Conservation (phyloP, 2,797 vertebrate genomes). For the Helarctos malayanus region DNA sequence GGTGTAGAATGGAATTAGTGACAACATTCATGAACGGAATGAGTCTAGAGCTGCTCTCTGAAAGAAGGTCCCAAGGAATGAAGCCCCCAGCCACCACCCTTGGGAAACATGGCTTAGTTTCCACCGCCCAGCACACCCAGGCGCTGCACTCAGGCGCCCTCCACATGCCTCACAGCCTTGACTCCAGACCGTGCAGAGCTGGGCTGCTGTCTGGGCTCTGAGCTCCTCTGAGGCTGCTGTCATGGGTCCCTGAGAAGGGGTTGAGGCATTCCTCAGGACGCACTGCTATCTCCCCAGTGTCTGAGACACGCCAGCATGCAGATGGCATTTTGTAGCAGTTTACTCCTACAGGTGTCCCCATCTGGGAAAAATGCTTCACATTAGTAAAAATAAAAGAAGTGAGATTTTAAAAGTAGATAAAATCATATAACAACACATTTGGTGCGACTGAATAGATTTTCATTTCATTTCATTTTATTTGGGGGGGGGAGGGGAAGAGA, state of each 20-base stretch:
- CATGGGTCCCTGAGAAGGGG: not conserved
- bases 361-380: not conserved
- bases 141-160: not conserved
- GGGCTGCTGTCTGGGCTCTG: not conserved
- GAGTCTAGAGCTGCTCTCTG: not conserved
- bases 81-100: not conserved
- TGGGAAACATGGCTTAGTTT: not conserved
- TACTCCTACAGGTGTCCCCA: not conserved
- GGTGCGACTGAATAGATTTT: not conserved
- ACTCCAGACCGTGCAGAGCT: not conserved
- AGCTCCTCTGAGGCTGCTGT: not conserved
- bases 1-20: not conserved
- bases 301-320: not conserved
- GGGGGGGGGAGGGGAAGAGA: not conserved
- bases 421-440: not conserved
- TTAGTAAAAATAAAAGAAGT: not conserved
- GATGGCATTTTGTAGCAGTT: not conserved
- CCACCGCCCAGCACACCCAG: not conserved
- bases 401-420: constrained; percentile 8
- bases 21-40: not conserved
- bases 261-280: not conserved
- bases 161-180: not conserved
- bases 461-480: not conserved
- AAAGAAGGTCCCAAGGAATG: not conserved
- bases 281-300: not conserved